Evolutionary conservation across 2,888 invertebrate genomes (phyloP), one percentile per base, ranked within the genome.

Genomic region (Apotomis betuletana): DNA sequence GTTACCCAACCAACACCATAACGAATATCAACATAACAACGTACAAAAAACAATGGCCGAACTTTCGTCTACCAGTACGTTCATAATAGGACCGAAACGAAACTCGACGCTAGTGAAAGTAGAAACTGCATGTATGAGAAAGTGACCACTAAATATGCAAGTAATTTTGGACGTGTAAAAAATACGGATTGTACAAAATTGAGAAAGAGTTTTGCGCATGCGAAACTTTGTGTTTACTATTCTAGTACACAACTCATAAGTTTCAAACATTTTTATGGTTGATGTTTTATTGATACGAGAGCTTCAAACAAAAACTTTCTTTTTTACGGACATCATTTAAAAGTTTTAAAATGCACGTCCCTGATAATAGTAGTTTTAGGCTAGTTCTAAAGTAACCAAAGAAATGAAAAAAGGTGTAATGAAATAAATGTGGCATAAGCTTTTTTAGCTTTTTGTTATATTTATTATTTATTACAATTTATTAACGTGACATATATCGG

Each of bases 81-180:
- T 63, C 68, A 58, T 68, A 71, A 65, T 49, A 60, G 67, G 44
- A 6, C 38, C 27, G 61, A 71, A 72, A 67, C 49, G 72, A 72
- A 72, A 72, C 57, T 46, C 36, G 62, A 49, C 46, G 52, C 44
- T 27, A 84, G 87, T 85, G 88, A 88, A 88, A 87, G 87, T 87
- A 80, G 78, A 76, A 79, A 81, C 76, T 74, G 74, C 70, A 78
- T 77, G 27, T 27, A 77, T 80, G 85, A 81, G 85, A 87, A 85
- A 85, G 83, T 81, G 72, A 76, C 73, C 59, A 68, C 52, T 58
- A 65, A 65, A 54, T 62, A 54, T 73, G 64, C 74, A 75, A 77
- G 77, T 65, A 78, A 78, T 79, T 83, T 84, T 77, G 80, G 78
- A 74, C 74, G 74, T 72, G 68, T 68, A 52, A 58, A 13, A 67